Evolutionary conservation across 2,888 invertebrate species (phyloP), one percentile per base, ranked within the genome.

Genomic region (Troglohyphantes excavatus): DNA sequence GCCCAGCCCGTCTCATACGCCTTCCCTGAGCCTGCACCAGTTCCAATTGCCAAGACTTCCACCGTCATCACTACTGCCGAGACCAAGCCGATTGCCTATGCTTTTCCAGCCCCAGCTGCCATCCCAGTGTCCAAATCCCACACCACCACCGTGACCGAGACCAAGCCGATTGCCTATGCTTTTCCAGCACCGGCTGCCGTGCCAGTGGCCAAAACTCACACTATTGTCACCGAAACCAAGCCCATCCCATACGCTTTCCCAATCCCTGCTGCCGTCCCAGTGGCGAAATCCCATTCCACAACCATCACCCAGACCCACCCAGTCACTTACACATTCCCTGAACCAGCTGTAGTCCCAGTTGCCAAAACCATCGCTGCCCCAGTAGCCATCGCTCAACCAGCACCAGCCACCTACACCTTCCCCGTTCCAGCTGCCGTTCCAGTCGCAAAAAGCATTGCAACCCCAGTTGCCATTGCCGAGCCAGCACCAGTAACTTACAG

Each of bases 361-460:
- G 90, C 84, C 19, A 90, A 90, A 39, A 53, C 46, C 11, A 67
- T 53, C n/a, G 68, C 81, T 17, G 67, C 89, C 13, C 81, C 85
- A 67, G 39, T 90, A 29, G 88, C 87, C 19, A 73, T 88, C 19
- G 84, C 88, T 29, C 33, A 65, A 46, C 29, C 85, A 63, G 68
- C 65, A 21, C 83, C 82, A 13, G n/a, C 29, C 17, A 1, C 90
- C 9, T 86, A 86, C 27, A 27, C 82, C 19, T 90, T 86, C 23
- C 90, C 86, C 11, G 78, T 65, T 33, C 82, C 81, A 26, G 76
- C 78, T n/a, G 86, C 87, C 63, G 87, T 90, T 19, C 85, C 90
- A 17, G 90, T 84, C n/a, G 90, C 84, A n/a, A 90, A 90, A 27
- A 39, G 29, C 5, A 67, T 53, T 19, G 61, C 81, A 17, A 59